These are phyloP conservation scores for Pelobates fuscus DNA, from an alignment of 2,113 vertebrate genomes.

Conservation along the genomic window DNA sequence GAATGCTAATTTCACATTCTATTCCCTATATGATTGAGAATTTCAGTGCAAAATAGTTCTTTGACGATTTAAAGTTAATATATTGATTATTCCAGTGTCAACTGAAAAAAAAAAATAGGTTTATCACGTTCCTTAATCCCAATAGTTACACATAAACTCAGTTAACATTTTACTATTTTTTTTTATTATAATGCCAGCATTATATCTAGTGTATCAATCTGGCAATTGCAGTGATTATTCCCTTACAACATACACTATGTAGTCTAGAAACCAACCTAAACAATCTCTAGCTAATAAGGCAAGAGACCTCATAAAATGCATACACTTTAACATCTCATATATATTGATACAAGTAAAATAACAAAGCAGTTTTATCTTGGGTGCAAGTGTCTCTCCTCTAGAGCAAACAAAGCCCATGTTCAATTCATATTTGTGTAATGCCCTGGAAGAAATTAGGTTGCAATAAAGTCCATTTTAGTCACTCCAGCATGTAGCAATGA, in stretches of 20 bases:
- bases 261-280: background rate
- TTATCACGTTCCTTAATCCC: no score
- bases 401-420: constrained; percentile 62
- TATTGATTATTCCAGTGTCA: no score
- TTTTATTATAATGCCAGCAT: no score
- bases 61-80: no score
- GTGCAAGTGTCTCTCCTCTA: constrained; percentile 60
- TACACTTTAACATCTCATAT: constrained; percentile 56
- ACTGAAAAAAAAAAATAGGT: no score
- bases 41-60: no score
- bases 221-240: background rate
- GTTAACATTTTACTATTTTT: no score
- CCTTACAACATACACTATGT: constrained; percentile 11
- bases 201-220: no score
- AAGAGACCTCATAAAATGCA: constrained; percentile 51
- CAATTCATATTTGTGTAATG: constrained; percentile 83
- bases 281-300: constrained; percentile 37
- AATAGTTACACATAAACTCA: no score
- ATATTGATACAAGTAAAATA: constrained; percentile 61
- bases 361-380: constrained; percentile 62
- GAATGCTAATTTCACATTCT: no score
- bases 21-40: no score
- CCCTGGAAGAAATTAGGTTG: constrained; percentile 81
- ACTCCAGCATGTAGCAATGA: constrained; percentile 80
- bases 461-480: constrained; percentile 84